Percentiles rank a stretch among this genome's conserved stretches.
Conservation (phyloP, 2,888 invertebrate genomes). For the Schizotus pectinicornis region DNA sequence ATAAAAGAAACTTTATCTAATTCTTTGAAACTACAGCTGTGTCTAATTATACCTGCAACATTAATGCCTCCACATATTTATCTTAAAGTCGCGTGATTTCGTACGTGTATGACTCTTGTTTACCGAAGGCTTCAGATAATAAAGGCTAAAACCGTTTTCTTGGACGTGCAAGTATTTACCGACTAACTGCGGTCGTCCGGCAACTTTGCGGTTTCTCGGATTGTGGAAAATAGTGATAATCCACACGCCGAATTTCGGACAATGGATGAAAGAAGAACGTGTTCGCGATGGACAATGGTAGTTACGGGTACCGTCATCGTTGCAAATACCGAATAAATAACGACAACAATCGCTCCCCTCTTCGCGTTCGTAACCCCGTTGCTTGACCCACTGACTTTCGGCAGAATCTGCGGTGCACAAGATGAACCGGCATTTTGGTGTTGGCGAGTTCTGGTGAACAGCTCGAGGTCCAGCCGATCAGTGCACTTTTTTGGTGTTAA, state of each 20-base stretch:
- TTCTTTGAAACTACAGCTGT: too few species aligned
- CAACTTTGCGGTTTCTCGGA: too few species aligned
- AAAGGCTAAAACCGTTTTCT: too few species aligned
- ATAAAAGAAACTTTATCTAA: too few species aligned
- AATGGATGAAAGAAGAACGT: background rate
- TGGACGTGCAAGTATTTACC: too few species aligned
- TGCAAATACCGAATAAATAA: background rate
- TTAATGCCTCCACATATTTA: too few species aligned
- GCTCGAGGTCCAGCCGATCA: background rate
- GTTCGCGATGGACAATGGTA: background rate
- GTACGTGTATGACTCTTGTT: too few species aligned
- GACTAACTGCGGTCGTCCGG: too few species aligned
- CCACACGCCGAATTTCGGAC: background rate
- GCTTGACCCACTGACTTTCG: conserved; percentile 6
- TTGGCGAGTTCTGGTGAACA: background rate
- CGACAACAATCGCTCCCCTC: background rate
- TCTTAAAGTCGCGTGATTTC: too few species aligned
- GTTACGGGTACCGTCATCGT: background rate
- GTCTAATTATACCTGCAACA: too few species aligned
- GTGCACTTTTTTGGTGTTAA: background rate
- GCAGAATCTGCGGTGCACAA: background rate
- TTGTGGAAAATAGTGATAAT: too few species aligned
- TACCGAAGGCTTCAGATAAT: too few species aligned
- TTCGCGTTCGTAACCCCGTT: background rate
- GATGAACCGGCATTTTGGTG: background rate